Evolutionary conservation across 2,888 invertebrate genomes (phyloP).

Genomic region (Xanthia togata): DNA sequence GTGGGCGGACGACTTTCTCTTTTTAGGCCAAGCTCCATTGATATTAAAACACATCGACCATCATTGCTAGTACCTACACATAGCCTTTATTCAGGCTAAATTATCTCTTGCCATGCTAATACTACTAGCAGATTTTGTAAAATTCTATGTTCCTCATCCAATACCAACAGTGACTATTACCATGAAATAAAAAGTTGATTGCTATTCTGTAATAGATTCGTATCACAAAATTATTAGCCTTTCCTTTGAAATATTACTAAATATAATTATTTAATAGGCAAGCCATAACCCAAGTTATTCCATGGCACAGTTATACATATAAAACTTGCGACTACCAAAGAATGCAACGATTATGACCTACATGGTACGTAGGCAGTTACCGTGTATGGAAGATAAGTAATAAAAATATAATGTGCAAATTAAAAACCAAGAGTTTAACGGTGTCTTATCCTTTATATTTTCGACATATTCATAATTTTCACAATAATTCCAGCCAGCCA

Average conservation of each 20-base stretch:
- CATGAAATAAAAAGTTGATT: background rate
- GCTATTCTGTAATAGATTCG: background rate
- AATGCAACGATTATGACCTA: conserved; percentile 42
- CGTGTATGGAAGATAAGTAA: conserved; percentile 17
- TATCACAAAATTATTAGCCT: background rate
- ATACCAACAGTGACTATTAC: background rate
- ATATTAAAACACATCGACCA: conserved; percentile 48
- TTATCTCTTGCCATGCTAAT: too few species aligned
- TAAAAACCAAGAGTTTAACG: background rate
- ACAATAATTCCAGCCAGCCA: background rate
- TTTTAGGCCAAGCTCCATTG: conserved; percentile 70
- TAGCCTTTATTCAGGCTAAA: background rate
- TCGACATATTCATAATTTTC: background rate
- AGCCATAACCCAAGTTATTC: conserved; percentile 1
- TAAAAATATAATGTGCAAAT: conserved; percentile 9
- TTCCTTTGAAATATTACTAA: conserved; percentile 6
- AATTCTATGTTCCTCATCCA: background rate
- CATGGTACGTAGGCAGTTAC: conserved; percentile 28
- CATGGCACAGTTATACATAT: conserved; percentile 51
- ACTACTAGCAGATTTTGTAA: background rate
- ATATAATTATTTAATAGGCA: conserved; percentile 9
- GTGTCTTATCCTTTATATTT: background rate
- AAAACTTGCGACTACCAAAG: conserved; percentile 25
- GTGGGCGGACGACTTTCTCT: conserved; percentile 88
- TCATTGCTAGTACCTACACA: conserved; percentile 1